A percentile compares a stretch with the other conserved stretches of the same genome.
These are phyloP conservation scores for Pseudorasbora parva DNA, from an alignment of 2,113 vertebrate genomes.

Conservation along the genomic window DNA sequence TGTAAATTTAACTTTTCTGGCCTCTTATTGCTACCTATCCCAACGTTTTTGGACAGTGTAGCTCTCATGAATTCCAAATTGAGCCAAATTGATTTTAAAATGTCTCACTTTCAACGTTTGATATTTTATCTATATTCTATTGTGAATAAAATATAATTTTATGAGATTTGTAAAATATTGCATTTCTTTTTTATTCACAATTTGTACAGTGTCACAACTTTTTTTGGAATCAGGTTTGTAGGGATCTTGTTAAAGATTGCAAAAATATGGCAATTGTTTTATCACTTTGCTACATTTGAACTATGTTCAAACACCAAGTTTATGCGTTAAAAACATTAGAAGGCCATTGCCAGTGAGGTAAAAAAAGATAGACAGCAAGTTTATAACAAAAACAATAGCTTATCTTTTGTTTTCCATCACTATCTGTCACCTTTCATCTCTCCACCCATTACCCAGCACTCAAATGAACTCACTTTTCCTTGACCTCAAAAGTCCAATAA, in stretches of 20 bases:
- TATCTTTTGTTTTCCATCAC: constrained; percentile 65
- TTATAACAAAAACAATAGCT: constrained; percentile 67
- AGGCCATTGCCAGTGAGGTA: constrained; percentile 25
- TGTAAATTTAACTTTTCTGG: too few relatives aligned
- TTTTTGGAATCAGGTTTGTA: too few relatives aligned
- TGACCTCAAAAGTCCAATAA: neutral
- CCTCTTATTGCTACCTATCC: too few relatives aligned
- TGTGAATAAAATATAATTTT: too few relatives aligned
- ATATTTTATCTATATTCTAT: too few relatives aligned
- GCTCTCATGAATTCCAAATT: too few relatives aligned
- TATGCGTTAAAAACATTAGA: neutral
- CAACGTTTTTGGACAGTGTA: too few relatives aligned
- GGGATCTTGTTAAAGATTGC: neutral
- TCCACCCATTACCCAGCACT: constrained; percentile 21
- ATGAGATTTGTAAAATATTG: too few relatives aligned
- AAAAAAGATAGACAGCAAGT: constrained; percentile 57
- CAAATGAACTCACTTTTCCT: constrained; percentile 36
- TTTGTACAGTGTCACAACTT: too few relatives aligned
- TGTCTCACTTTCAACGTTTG: too few relatives aligned
- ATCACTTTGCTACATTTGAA: neutral
- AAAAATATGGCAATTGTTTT: neutral
- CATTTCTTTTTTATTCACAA: too few relatives aligned
- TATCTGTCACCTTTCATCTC: constrained; percentile 59
- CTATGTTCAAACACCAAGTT: neutral
- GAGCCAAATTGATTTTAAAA: too few relatives aligned